Evolutionary conservation across 1,140 invertebrate genomes (phyloP), one percentile per base, ranked within the genome.

Genomic region (Drosophila teissieri): DNA sequence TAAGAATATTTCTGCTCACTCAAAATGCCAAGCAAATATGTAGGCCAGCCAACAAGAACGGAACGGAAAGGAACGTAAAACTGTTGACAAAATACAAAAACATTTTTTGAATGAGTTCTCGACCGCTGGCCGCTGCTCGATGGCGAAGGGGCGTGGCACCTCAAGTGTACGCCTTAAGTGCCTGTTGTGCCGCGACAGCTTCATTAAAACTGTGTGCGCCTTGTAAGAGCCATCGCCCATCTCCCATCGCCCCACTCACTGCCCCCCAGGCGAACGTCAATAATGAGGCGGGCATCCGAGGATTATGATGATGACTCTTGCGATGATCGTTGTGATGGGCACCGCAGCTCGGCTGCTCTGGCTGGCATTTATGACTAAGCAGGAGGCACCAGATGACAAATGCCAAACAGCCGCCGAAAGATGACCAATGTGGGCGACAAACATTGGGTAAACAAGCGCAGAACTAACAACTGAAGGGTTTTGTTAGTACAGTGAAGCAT

Each of bases 21-120:
- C 82, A 48, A 68, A 81, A 85, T 85, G 81, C 78, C 81, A 85
- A 70, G 69, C 37, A 86, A 82, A 75, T 86, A 85, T 86, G 64
- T 85, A 81, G 82, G 78, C 83, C 82, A 86, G 75, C 56, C 64
- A 60, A 51, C 42, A 61, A 45, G 46, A 48, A 64, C 49, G 31
- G 49, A 74, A 54, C 42, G 17, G 6, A 81, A 75, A 78, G 31
- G 49, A 74, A 54, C 42, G 22, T 6, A 81, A 75, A 78, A 73
- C 62, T 69, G 74, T 75, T 86, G 82, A 86, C 82, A 86, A 86
- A 53, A 63, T 56, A 44, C 27, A 36, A 49, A 54, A 60, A 10
- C 39, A 52, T 55, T 44, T 61, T 60, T 82, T 84, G 80, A 84
- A 83, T 84, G 80, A 76, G 73, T 77, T 63, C 24, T 58, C 8